Evolutionary conservation across 2,888 invertebrate genomes (phyloP).

Genomic region (Cephus nigrinus): DNA sequence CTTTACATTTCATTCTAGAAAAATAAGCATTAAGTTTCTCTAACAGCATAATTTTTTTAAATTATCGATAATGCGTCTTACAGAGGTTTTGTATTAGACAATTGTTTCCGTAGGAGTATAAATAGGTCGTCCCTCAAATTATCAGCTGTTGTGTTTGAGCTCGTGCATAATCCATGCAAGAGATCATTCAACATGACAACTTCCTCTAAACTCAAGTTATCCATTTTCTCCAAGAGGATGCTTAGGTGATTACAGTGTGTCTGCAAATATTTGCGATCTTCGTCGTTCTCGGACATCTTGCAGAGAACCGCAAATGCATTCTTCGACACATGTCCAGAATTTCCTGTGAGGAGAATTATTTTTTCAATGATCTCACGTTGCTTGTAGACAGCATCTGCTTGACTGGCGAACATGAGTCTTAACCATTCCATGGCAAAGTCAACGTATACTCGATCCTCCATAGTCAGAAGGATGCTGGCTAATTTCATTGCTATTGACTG

Average conservation of each 20-base stretch:
- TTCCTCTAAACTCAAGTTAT: conserved; percentile 79
- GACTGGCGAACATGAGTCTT: conserved; percentile 50
- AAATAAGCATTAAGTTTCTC: conserved; percentile 17
- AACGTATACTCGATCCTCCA: conserved; percentile 46
- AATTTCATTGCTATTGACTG: conserved; percentile 49
- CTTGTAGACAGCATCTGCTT: conserved; percentile 45
- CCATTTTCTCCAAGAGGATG: conserved; percentile 80
- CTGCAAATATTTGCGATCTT: conserved; percentile 63
- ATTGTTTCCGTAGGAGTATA: conserved; percentile 87
- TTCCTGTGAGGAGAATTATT: conserved; percentile 55
- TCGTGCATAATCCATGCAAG: conserved; percentile 75
- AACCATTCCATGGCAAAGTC: conserved; percentile 60
- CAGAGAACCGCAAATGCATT: conserved; percentile 51
- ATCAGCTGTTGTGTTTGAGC: conserved; percentile 64
- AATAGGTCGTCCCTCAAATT: conserved; percentile 82
- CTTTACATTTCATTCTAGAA: conserved; percentile 74
- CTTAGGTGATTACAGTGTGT: conserved; percentile 73
- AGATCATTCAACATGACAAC: conserved; percentile 83
- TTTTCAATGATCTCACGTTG: conserved; percentile 58
- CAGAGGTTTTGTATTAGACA: conserved; percentile 74
- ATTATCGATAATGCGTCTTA: conserved; percentile 47
- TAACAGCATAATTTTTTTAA: background rate
- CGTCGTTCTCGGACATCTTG: conserved; percentile 47
- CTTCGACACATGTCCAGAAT: conserved; percentile 54
- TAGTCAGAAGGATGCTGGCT: conserved; percentile 52